Conservation (phyloP, 2,113 vertebrate species). For the Cariama cristata region DNA sequence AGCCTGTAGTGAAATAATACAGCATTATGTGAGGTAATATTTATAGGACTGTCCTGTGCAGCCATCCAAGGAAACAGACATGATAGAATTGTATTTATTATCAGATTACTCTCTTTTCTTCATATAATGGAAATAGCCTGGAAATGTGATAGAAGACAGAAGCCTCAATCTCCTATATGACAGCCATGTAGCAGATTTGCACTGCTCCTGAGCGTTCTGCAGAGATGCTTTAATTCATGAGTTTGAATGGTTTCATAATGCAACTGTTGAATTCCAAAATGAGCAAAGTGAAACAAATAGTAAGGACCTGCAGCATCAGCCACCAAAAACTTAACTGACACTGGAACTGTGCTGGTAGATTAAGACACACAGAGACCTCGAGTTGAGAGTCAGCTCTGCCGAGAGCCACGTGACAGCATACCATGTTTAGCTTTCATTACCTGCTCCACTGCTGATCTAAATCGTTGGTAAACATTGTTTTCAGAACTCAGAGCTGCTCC, state of each 20-base stretch:
- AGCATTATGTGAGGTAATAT: not conserved
- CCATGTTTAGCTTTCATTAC: not conserved
- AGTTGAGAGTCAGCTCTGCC: not conserved
- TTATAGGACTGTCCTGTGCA: not conserved
- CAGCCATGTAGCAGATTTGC: not conserved
- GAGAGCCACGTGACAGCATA: not conserved
- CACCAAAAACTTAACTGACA: not conserved
- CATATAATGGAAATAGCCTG: not conserved
- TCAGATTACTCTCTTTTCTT: not conserved
- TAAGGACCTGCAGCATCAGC: not conserved
- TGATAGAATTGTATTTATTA: not conserved
- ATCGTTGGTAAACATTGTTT: not conserved
- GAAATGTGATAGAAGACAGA: not conserved
- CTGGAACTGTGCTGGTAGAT: not conserved
- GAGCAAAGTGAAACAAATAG: not conserved
- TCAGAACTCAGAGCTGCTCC: not conserved
- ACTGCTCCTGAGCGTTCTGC: not conserved
- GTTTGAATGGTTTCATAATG: not conserved
- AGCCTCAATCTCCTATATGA: not conserved
- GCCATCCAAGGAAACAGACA: not conserved
- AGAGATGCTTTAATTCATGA: not conserved
- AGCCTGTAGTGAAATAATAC: not conserved
- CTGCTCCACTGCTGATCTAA: not conserved
- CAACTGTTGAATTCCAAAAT: not conserved
- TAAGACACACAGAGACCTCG: not conserved